Base-by-base conservation (phyloP, 2,113 vertebrate species). In the Montifringilla adamsi region DNA sequence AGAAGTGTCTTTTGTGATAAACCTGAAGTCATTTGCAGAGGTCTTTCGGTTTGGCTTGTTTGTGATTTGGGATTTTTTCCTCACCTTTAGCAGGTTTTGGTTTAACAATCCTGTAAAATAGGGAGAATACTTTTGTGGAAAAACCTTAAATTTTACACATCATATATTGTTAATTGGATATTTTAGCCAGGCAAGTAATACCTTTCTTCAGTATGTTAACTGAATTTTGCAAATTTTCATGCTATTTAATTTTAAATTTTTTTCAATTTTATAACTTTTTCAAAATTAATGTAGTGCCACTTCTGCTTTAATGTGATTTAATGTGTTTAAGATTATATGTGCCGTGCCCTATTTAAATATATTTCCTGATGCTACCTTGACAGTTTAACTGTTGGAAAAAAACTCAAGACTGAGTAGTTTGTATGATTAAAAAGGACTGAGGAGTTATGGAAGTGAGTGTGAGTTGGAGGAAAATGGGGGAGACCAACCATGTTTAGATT, bases 1-100 rank as follows among this genome's bases (percentile, higher is more conserved):
- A 93, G 67, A 90, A 98, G 28, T 89, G 26, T 89, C 43, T 59
- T 92, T 83, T 90, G 37, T 76, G 78, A 91, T 95, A 89, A 87
- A 41, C 27, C 30, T 70, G 70, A 73, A 95, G 50, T 46, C 15
- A 80, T 95, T 95, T 94, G 35, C 39, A 69, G 30, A 60, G 12
- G 4, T 56, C 12, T 77, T 76, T 16, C 56, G 22, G 7, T 84
- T 55, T 37, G 26, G 10, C 6, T 70, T 63, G 26, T 69, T 63
- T 23, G 4, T 70, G 59, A 49, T 9, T 56, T 18, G 30, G 17
- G 4, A 11, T 9, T 27, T 76, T 75, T 49, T 10, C 18, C 17
- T 68, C 10, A 47, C 28, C 10, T 68, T 59, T 41, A 75, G 6
- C 9, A 3, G 56, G 18, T 82, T 93, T 95, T 84, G 17, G 6